phyloP scores from a whole-genome alignment of 2,113 vertebrate genomes.

The Oryzias woworae region DNA sequence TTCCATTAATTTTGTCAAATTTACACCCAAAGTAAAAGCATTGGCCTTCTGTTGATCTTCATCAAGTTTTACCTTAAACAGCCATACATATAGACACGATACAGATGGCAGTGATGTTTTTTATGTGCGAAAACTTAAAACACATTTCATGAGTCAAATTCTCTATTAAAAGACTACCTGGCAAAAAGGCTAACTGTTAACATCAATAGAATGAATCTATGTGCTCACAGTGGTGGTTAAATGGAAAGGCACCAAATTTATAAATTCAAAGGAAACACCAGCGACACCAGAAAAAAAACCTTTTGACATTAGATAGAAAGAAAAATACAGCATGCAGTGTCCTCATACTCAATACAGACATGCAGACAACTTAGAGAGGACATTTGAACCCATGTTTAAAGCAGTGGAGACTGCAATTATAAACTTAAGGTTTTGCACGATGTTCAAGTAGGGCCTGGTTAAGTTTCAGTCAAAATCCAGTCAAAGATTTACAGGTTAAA shows the following conservation, averaged over 20 bases:
- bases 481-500: constrained; percentile 4
- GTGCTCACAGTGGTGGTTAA: not conserved
- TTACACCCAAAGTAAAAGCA: too few relatives aligned
- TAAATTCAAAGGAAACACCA: constrained; percentile 44
- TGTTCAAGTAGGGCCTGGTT: not conserved
- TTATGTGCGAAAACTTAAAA: too few relatives aligned
- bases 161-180: too few relatives aligned
- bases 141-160: too few relatives aligned
- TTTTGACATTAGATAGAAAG: constrained; percentile 4
- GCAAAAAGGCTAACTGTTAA: too few relatives aligned
- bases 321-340: constrained; percentile 57
- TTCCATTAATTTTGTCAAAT: too few relatives aligned
- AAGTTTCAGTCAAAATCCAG: not conserved
- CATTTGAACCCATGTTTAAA: constrained; percentile 31
- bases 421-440: constrained; percentile 19
- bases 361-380: constrained; percentile 26
- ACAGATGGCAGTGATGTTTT: too few relatives aligned
- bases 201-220: too few relatives aligned
- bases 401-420: constrained; percentile 28
- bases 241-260: not conserved
- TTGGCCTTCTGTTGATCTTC: too few relatives aligned
- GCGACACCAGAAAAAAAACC: constrained; percentile 9
- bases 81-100: too few relatives aligned
- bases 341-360: constrained; percentile 28
- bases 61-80: too few relatives aligned